A percentile compares a stretch with the other conserved stretches of the same genome.
Evolutionary conservation across 2,888 invertebrate species (phyloP).

Genomic region (Stramonita haemastoma): DNA sequence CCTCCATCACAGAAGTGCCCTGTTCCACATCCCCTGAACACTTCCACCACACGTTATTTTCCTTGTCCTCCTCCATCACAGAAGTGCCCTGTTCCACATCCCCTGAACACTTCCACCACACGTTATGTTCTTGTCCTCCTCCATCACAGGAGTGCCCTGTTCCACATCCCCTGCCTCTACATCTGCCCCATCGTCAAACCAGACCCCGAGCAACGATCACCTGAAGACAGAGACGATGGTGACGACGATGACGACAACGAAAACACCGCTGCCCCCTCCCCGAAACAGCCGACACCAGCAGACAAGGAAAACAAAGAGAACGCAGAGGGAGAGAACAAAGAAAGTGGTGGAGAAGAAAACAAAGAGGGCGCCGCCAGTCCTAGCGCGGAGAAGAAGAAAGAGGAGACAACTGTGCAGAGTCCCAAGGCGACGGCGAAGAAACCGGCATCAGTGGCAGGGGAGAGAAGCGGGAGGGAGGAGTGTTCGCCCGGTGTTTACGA

Average conservation of each 20-base stretch:
- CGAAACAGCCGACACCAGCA: not conserved
- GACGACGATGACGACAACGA: not conserved
- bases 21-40: too few relatives aligned
- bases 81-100: too few relatives aligned
- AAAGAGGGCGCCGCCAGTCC: not conserved
- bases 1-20: too few relatives aligned
- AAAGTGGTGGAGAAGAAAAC: not conserved
- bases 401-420: not conserved
- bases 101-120: too few relatives aligned
- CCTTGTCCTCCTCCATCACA: too few relatives aligned
- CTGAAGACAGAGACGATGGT: slow-evolving; percentile 19
- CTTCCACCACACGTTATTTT: too few relatives aligned
- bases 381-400: not conserved
- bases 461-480: slow-evolving; percentile 30
- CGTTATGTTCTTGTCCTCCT: too few relatives aligned
- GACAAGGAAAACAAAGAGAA: too few relatives aligned
- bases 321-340: not conserved
- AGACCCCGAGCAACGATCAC: not conserved
- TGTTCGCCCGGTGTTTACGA: slow-evolving; percentile 52
- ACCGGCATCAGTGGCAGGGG: not conserved
- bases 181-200: slow-evolving; percentile 31
- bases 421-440: not conserved
- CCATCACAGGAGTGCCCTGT: slow-evolving; percentile 25
- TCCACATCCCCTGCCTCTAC: slow-evolving; percentile 38
- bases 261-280: not conserved